Conservation (phyloP, 2,113 vertebrate genomes). For the Leptobrachium leishanense region DNA sequence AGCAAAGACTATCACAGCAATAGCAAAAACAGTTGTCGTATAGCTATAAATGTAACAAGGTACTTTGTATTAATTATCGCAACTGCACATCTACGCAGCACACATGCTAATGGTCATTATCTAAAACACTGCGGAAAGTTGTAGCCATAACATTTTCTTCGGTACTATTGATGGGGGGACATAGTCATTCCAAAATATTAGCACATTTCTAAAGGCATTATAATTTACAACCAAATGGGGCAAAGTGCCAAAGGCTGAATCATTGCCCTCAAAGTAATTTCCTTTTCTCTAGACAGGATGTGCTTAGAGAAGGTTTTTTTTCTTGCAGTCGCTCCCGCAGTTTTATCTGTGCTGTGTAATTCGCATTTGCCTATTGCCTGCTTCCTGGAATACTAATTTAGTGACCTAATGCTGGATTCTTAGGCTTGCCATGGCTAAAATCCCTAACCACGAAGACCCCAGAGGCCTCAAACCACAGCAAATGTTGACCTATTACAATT, state of each 20-base stretch:
- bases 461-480: too few species aligned
- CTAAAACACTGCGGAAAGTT: too few species aligned
- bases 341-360: neutral
- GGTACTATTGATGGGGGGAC: neutral
- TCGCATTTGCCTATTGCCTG: neutral
- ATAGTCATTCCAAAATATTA: neutral
- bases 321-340: neutral
- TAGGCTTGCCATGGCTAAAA: too few species aligned
- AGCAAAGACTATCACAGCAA: too few species aligned
- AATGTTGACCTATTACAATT: too few species aligned
- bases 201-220: too few species aligned
- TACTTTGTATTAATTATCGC: too few species aligned
- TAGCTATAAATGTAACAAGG: too few species aligned
- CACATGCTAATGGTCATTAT: too few species aligned
- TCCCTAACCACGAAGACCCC: too few species aligned
- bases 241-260: neutral
- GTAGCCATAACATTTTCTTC: neutral
- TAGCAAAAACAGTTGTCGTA: too few species aligned
- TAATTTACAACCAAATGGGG: neutral
- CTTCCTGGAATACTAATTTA: neutral
- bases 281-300: neutral
- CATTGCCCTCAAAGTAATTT: neutral
- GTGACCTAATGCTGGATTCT: neutral
- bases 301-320: neutral
- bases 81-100: too few species aligned